These are phyloP conservation scores for Tethya wilhelma DNA, from an alignment of 37 sponge, comb jelly and placozoan species.

Conservation along the genomic window DNA sequence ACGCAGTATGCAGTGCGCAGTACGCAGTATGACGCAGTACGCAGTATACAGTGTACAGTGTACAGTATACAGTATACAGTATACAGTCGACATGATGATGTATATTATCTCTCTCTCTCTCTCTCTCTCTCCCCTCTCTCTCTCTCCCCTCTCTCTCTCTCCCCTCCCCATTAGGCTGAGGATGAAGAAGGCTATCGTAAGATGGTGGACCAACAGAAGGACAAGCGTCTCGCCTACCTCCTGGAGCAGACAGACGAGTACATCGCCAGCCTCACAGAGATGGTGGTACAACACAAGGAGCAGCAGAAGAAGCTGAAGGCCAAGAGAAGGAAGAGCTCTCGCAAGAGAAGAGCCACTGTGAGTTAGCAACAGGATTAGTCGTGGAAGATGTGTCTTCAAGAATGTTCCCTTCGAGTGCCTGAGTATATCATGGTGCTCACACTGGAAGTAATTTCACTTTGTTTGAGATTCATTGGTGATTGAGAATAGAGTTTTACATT, in stretches of 20 bases:
- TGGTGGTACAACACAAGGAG: slow-evolving; percentile 96
- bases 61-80: not conserved
- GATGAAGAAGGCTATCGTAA: slow-evolving; percentile 98
- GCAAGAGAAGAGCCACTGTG: slow-evolving; percentile 37
- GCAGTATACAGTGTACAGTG: not conserved
- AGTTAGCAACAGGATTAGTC: no score
- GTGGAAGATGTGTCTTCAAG: no score
- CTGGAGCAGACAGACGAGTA: slow-evolving; percentile 99
- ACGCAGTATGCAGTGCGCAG: no score
- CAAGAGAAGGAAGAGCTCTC: slow-evolving; percentile 73
- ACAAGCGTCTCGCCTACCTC: slow-evolving; percentile 92
- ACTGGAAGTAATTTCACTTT: no score
- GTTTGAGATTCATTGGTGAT: no score
- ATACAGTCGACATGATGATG: no score
- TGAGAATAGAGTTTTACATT: not conserved
- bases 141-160: slow-evolving; percentile 11
- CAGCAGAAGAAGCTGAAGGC: slow-evolving; percentile 78
- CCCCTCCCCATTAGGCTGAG: slow-evolving; percentile 75
- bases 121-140: slow-evolving; percentile 11
- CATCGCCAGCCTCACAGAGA: slow-evolving; percentile 85
- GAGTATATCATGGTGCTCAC: no score
- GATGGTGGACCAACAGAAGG: slow-evolving; percentile 98
- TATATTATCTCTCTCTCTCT: no score
- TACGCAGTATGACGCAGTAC: not conserved
- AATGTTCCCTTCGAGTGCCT: no score